phyloP scores from a whole-genome alignment of 1,140 invertebrate genomes.

The Pseudomyrmex pallidus region DNA sequence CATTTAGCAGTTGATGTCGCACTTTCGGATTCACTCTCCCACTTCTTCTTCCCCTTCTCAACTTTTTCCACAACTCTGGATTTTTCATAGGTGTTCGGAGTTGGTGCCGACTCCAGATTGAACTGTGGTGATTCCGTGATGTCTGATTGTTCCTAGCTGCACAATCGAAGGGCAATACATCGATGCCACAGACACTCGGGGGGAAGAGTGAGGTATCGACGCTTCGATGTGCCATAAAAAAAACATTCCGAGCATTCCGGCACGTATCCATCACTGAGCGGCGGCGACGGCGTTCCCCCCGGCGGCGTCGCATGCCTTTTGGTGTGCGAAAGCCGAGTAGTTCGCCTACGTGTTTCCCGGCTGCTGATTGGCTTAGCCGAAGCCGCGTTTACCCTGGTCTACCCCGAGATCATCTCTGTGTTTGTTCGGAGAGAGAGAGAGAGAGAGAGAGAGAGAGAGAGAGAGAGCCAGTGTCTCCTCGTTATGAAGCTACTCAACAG shows the following conservation, averaged over 20 bases:
- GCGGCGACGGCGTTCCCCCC: background rate
- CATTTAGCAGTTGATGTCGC: background rate
- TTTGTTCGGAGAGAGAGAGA: background rate
- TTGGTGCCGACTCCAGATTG: background rate
- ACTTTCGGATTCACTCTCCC: background rate
- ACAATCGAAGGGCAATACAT: slow-evolving; percentile 35
- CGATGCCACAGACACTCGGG: slow-evolving; percentile 22
- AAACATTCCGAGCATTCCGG: slow-evolving; percentile 33
- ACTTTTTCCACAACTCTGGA: background rate
- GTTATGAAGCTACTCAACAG: slow-evolving; percentile 26
- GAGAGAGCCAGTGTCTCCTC: background rate
- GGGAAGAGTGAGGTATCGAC: slow-evolving; percentile 19
- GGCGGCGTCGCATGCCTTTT: background rate
- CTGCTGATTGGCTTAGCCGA: slow-evolving; percentile 53
- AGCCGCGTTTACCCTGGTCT: slow-evolving; percentile 42
- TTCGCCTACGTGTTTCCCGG: slow-evolving; percentile 25
- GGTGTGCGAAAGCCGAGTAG: slow-evolving; percentile 28
- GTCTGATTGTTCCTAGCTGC: background rate
- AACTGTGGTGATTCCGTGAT: background rate
- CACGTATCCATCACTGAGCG: slow-evolving; percentile 31
- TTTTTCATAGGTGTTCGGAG: background rate
- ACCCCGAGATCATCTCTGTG: slow-evolving; percentile 45
- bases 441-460: no score
- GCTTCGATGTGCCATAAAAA: slow-evolving; percentile 17
- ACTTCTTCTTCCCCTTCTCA: background rate